These are phyloP conservation scores for Polyergus mexicanus DNA, from an alignment of 1,140 invertebrate genomes.

Conservation along the genomic window DNA sequence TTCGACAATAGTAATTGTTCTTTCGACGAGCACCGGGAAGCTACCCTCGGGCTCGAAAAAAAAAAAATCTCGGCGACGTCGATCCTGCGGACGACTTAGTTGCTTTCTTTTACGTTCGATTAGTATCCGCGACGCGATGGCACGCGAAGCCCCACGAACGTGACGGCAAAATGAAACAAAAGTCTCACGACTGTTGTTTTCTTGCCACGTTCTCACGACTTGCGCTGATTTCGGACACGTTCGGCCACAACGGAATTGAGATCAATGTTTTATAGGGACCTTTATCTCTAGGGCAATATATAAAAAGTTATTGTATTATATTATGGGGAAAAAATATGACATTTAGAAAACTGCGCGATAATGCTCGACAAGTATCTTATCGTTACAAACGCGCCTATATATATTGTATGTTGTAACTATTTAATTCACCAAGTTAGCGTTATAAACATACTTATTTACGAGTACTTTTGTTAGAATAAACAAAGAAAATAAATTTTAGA, in stretches of 20 bases:
- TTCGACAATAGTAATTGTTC: constrained; percentile 36
- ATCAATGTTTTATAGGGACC: background rate
- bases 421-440: background rate
- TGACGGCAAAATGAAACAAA: constrained; percentile 67
- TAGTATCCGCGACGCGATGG: constrained; percentile 56
- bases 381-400: background rate
- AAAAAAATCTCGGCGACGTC: constrained; percentile 25
- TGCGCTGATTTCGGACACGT: constrained; percentile 41
- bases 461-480: background rate
- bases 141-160: constrained; percentile 58
- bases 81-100: constrained; percentile 35
- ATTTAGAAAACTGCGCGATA: background rate
- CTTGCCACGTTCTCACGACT: constrained; percentile 38
- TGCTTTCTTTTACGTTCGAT: constrained; percentile 50
- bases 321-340: background rate
- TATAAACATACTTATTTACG: constrained; percentile 1
- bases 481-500: background rate
- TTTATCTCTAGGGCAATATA: background rate
- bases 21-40: constrained; percentile 12
- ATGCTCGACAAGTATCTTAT: background rate
- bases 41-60: constrained; percentile 38
- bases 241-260: background rate
- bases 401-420: background rate
- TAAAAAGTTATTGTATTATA: background rate
- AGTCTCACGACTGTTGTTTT: constrained; percentile 41